A percentile compares a stretch with the other conserved stretches of the same genome.
Conservation (phyloP, 2,797 vertebrate genomes). For the Octomys mimax region DNA sequence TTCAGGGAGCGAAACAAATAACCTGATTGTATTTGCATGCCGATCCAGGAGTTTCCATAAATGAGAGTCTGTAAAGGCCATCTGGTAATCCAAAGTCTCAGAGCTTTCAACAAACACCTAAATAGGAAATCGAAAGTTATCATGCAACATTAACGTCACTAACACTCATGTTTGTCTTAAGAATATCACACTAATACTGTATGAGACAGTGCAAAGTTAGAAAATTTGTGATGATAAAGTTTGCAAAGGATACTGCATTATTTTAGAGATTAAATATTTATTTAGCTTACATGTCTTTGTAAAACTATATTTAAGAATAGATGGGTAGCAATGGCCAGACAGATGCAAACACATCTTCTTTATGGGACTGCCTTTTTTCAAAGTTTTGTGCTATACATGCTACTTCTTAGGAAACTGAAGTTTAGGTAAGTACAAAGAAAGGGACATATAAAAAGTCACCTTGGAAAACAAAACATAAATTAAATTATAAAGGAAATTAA, state of each 20-base stretch:
- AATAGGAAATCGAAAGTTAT: slow-evolving; percentile 56
- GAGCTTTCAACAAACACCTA: slow-evolving; percentile 99
- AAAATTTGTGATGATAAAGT: slow-evolving; percentile 20
- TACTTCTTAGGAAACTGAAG: slow-evolving; percentile 44
- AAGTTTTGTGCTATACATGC: neutral
- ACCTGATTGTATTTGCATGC: slow-evolving; percentile 98
- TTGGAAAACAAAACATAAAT: slow-evolving; percentile 38
- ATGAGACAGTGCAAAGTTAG: neutral
- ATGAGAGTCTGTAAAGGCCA: slow-evolving; percentile 95
- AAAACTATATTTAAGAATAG: slow-evolving; percentile 26
- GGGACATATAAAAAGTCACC: slow-evolving; percentile 24
- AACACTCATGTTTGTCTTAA: slow-evolving; percentile 35
- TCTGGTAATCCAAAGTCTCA: slow-evolving; percentile 93
- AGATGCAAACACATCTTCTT: neutral
- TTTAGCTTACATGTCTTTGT: slow-evolving; percentile 33
- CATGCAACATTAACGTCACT: neutral
- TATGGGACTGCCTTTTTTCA: neutral
- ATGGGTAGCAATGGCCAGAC: neutral
- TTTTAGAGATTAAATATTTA: slow-evolving; percentile 28
- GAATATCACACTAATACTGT: neutral
- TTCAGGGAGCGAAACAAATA: slow-evolving; percentile 96
- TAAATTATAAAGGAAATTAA: neutral
- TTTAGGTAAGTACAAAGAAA: neutral
- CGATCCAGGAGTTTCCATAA: slow-evolving; percentile 98
- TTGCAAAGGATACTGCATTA: neutral